Percentiles rank a stretch among this genome's conserved stretches.
Conservation (phyloP, 2,888 invertebrate genomes). For the Caenorhabditis sp. region DNA sequence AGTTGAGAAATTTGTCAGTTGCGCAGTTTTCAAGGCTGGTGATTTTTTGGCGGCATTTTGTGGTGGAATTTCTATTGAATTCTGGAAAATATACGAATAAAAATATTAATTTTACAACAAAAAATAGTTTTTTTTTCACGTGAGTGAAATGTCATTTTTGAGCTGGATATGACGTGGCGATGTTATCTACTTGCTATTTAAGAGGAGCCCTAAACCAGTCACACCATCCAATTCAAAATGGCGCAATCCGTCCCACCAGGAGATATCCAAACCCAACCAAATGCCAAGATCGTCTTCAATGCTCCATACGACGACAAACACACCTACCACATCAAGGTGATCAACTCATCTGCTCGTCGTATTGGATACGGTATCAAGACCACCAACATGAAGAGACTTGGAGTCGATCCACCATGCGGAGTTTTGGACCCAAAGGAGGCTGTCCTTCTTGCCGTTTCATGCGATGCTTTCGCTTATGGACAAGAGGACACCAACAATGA, state of each 20-base stretch:
- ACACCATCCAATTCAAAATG: no score
- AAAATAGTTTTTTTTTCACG: no score
- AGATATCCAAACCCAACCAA: conserved; percentile 57
- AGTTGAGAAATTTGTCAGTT: conserved; percentile 18
- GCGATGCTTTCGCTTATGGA: not conserved
- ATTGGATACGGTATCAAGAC: conserved; percentile 68
- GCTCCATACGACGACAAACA: conserved; percentile 65
- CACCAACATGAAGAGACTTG: conserved; percentile 64
- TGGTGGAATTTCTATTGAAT: conserved; percentile 12
- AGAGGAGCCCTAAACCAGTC: no score
- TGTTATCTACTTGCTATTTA: no score
- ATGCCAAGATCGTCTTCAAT: conserved; percentile 62
- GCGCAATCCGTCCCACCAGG: conserved; percentile 60
- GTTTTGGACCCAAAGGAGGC: conserved; percentile 57
- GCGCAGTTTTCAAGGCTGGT: conserved; percentile 5
- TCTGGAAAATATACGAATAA: conserved; percentile 1
- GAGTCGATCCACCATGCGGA: conserved; percentile 62
- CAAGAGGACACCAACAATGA: conserved; percentile 48
- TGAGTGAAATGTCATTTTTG: no score
- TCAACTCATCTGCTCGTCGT: conserved; percentile 51
- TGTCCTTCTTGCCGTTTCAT: not conserved
- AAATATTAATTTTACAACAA: no score
- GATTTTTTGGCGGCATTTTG: conserved; percentile 16
- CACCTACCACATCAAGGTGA: conserved; percentile 56
- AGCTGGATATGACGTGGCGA: no score